Conservation (phyloP, 2,888 invertebrate species). For the Bugulina stolonifera region DNA sequence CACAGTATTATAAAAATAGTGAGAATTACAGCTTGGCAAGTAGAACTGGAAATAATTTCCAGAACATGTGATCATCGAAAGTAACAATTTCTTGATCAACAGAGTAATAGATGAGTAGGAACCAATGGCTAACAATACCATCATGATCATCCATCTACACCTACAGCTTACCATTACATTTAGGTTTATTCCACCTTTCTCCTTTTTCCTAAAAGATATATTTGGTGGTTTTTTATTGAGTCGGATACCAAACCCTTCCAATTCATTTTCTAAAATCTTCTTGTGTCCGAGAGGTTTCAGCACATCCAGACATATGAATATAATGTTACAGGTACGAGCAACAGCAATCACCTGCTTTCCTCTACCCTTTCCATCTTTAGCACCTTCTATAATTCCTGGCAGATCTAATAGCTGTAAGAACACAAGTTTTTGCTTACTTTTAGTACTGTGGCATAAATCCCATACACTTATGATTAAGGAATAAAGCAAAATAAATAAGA, state of each 20-base stretch:
- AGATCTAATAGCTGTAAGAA: conserved; percentile 80
- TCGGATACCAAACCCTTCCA: conserved; percentile 96
- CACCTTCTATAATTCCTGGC: conserved; percentile 99
- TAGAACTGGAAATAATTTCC: too few species aligned
- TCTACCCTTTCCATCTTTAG: conserved; percentile 98
- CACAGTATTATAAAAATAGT: too few species aligned
- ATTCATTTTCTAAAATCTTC: conserved; percentile 87
- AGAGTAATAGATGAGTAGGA: too few species aligned
- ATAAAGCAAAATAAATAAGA: too few species aligned
- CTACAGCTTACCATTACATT: conserved; percentile 45
- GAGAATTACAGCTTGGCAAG: too few species aligned
- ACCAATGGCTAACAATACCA: too few species aligned
- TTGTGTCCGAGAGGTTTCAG: conserved; percentile 96
- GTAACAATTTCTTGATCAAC: too few species aligned
- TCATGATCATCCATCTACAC: too few species aligned
- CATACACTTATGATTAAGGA: too few species aligned
- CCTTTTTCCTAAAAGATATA: conserved; percentile 90
- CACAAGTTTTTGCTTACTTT: too few species aligned
- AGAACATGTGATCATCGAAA: too few species aligned
- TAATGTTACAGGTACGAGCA: conserved; percentile 92
- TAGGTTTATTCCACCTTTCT: conserved; percentile 96
- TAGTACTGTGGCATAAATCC: too few species aligned
- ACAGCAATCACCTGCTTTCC: conserved; percentile 94
- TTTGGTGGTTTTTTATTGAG: conserved; percentile 93
- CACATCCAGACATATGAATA: conserved; percentile 95